Base-by-base conservation (phyloP, 2,797 vertebrate species). In the Anguilla marmorata region DNA sequence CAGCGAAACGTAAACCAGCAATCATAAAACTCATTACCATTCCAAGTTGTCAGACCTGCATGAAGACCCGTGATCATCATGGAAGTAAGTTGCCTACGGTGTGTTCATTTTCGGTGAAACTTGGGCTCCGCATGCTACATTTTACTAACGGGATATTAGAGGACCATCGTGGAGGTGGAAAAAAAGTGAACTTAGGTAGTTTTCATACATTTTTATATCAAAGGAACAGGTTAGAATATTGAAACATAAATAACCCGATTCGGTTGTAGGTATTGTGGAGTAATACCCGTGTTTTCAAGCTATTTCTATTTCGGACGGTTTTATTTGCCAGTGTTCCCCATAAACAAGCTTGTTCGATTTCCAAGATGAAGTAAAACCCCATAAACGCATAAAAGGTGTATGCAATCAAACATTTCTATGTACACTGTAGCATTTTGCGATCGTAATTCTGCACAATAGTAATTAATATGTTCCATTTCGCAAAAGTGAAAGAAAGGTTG, bases 21-120 rank as follows among this genome's bases (percentile, higher is more conserved):
- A 21, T 48, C 8, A n/a, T 48, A 83, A 50, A 83, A 52, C 41
- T 24, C 24, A 50, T 50, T 50, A 48, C 41, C 24, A 27, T 48
- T 83, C 80, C 19, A 52, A 83, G 45, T 83, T 83, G 33, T 76
- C 74, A 76, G 74, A 76, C 74, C 30, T 83, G 48, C 80, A 50
- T 24, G 45, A 16, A 83, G 45, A 83, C 16, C 80, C 1, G 21
- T 27, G 48, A 50, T 83, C 21, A 27, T 52, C 41, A 83, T 52
- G n/a, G 45, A 48, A 50, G 80, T 83, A 83, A 83, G 80, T 52
- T 8, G 50, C 50, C 7, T n/a, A n/a, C 50, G 24, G 9, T 76
- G 12, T 74, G 33, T 16, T 37, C 30, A 14, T 41, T 76, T 76
- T 37, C 74, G 3, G 14, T 12, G n/a, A 12, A 41, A 76, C 74